A percentile compares a stretch with the other conserved stretches of the same genome.
phyloP scores from a whole-genome alignment of 2,888 invertebrate genomes.

The Lepidochitona cinerea region DNA sequence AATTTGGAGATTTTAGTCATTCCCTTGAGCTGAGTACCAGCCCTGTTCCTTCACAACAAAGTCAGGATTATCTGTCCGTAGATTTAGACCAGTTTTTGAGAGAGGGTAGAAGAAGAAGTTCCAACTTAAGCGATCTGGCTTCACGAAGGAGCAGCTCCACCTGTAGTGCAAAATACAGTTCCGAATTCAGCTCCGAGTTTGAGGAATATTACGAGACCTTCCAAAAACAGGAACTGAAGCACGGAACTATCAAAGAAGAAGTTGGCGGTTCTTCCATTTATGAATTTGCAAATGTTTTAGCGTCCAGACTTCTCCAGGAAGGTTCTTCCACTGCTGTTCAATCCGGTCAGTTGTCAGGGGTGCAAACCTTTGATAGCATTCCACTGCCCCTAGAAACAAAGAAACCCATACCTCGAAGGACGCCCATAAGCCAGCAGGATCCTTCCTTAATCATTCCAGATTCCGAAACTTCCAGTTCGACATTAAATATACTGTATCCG shows the following conservation, averaged over 20 bases:
- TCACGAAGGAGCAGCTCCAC: slow-evolving; percentile 73
- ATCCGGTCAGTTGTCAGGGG: slow-evolving; percentile 36
- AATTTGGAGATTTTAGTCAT: neutral
- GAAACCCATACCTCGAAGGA: neutral
- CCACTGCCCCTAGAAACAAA: neutral
- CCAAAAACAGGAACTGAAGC: slow-evolving; percentile 49
- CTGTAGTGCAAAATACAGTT: slow-evolving; percentile 61
- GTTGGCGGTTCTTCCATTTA: slow-evolving; percentile 35
- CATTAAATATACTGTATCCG: neutral
- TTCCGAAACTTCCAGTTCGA: neutral
- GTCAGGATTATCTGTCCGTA: slow-evolving; percentile 42
- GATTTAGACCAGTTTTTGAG: slow-evolving; percentile 55
- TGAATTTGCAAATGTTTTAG: slow-evolving; percentile 52
- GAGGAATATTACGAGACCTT: slow-evolving; percentile 63
- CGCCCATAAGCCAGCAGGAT: neutral
- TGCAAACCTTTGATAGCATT: slow-evolving; percentile 35
- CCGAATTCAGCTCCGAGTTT: slow-evolving; percentile 65
- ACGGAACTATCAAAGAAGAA: slow-evolving; percentile 59
- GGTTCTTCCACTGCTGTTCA: slow-evolving; percentile 46
- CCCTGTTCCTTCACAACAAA: neutral
- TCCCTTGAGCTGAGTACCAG: neutral
- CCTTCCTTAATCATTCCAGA: neutral
- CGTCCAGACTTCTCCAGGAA: slow-evolving; percentile 38
- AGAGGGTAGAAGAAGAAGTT: slow-evolving; percentile 59
- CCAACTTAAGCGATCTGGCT: slow-evolving; percentile 63